Base-by-base conservation (phyloP, 2,113 vertebrate species). In the Notechis scutatus region DNA sequence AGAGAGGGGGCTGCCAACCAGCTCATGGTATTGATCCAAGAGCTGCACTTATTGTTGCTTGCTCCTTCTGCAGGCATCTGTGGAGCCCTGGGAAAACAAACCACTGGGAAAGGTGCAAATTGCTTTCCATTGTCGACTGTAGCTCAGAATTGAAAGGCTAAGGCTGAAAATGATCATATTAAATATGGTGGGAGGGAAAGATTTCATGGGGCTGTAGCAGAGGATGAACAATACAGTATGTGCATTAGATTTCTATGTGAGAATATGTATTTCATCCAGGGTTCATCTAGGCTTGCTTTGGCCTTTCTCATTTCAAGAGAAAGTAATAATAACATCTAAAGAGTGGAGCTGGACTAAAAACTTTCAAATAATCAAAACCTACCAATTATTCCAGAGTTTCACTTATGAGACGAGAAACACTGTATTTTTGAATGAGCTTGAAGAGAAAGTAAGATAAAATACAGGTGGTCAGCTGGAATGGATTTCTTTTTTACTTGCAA, bases 81-180 rank as follows among this genome's bases (percentile, higher is more conserved):
- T 93, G 24, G 74, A 91, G 93, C 93, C 92, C 94, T 93, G 93
- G 94, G 95, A 96, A 96, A 96, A 94, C n/a, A 89, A 96, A 94
- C 91, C 92, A 94, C 95, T 94, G 91, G 94, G 94, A 94, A 94
- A 95, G 95, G 94, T 95, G 96, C 95, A 96, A 94, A 96, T 94
- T 93, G 95, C 94, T 96, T 96, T 96, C 96, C 96, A 97, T 96
- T 97, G 96, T 95, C 93, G 94, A 95, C 94, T 57, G 90, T 95
- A 91, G 96, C 94, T 96, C 95, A 87, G 95, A 90, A 85, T 0
- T 95, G 95, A 97, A 94, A 94, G 92, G 93, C 95, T 96, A 94
- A 94, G 88, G 87, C 90, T 96, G 96, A 93, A 91, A 95, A 39
- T 55, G 94, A 92, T 95, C 92, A 91, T 89, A 94, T 57, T 15